Evolutionary conservation across 2,888 invertebrate species (phyloP).

Genomic region (Diaphora mendica): DNA sequence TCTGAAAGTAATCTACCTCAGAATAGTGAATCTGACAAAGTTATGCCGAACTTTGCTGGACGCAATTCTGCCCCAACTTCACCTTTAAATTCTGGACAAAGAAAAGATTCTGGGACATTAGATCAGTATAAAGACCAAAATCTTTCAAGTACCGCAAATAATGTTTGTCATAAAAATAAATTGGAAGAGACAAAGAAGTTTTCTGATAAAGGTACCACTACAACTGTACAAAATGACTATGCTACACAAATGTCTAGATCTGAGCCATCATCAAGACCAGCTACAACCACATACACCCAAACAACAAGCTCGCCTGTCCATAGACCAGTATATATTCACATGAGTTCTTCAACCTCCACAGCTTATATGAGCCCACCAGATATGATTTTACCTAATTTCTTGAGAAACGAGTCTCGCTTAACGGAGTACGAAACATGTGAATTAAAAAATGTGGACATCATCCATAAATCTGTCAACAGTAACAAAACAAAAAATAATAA

Average conservation of each 20-base stretch:
- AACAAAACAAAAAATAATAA: constrained; percentile 25
- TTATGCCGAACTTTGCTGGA: constrained; percentile 10
- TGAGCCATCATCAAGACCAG: constrained; percentile 56
- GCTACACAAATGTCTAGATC: constrained; percentile 40
- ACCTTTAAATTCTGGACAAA: constrained; percentile 5
- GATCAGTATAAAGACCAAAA: constrained; percentile 3
- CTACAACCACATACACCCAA: constrained; percentile 76
- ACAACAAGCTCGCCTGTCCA: constrained; percentile 70
- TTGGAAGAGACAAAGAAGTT: constrained; percentile 36
- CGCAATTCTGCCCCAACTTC: constrained; percentile 14
- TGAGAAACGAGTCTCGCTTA: constrained; percentile 56
- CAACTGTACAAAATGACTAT: constrained; percentile 53
- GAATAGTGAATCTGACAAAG: constrained; percentile 13
- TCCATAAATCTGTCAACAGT: background rate
- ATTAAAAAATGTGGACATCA: constrained; percentile 42
- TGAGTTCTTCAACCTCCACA: constrained; percentile 83
- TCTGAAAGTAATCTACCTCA: constrained; percentile 10
- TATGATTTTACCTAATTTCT: constrained; percentile 70
- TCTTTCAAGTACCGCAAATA: background rate
- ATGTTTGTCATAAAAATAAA: background rate
- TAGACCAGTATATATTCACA: constrained; percentile 72
- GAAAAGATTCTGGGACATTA: background rate
- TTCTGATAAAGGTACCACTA: constrained; percentile 56
- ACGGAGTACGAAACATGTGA: constrained; percentile 55
- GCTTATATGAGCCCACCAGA: constrained; percentile 85